phyloP scores from a whole-genome alignment of 2,797 vertebrate genomes.

The Sebastes goodei region DNA sequence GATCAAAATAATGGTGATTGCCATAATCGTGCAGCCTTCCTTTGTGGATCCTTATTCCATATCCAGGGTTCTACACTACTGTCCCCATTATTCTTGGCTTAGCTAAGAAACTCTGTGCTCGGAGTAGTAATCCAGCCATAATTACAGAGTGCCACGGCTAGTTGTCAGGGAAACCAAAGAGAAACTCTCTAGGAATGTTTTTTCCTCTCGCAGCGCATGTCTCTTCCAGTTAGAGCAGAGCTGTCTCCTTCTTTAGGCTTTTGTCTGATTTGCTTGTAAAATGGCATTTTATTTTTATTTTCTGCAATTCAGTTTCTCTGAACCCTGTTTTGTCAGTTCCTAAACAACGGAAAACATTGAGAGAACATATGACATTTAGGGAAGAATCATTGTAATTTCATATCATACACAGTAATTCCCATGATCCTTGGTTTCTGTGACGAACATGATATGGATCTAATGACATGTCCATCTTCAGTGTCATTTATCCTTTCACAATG shows the following conservation, averaged over 20 bases:
- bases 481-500: neutral
- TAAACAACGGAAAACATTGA: neutral
- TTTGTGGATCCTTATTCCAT: slow-evolving; percentile 6
- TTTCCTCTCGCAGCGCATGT: slow-evolving; percentile 47
- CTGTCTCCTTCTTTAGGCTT: slow-evolving; percentile 17
- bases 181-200: slow-evolving; percentile 80
- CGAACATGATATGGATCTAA: neutral
- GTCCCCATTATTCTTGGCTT: slow-evolving; percentile 51
- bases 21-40: neutral
- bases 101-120: slow-evolving; percentile 60
- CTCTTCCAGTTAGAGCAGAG: slow-evolving; percentile 36
- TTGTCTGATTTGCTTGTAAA: slow-evolving; percentile 32
- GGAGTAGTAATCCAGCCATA: slow-evolving; percentile 74
- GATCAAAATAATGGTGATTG: no score
- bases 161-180: slow-evolving; percentile 83
- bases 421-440: neutral
- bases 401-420: neutral
- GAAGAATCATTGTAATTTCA: neutral
- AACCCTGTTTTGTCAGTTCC: neutral
- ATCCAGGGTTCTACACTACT: slow-evolving; percentile 17
- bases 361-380: neutral
- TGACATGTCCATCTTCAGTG: neutral
- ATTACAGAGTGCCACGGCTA: slow-evolving; percentile 72
- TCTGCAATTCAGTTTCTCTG: neutral
- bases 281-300: neutral